Conservation (phyloP, 2,888 invertebrate species). For the Drosophila prolongata region DNA sequence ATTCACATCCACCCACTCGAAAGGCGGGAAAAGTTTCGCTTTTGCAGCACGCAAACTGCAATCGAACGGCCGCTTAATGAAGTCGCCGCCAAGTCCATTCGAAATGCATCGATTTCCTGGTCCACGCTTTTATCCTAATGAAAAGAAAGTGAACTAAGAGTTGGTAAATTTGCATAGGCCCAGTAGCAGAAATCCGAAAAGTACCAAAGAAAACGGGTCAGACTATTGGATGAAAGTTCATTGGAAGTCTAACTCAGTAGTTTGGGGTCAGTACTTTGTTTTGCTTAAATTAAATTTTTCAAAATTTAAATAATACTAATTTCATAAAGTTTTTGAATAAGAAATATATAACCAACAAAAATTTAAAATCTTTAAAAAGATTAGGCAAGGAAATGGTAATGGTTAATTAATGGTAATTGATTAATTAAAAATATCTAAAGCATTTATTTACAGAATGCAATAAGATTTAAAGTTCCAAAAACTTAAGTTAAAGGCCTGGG, state of each 20-base stretch:
- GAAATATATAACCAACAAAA: no score
- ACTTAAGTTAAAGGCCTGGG: no score
- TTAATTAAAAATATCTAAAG: no score
- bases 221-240: not conserved
- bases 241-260: not conserved
- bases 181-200: not conserved
- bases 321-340: no score
- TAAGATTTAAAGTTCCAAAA: no score
- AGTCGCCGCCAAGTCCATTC: constrained; percentile 63
- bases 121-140: constrained; percentile 55
- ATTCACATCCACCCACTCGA: constrained; percentile 29
- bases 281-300: not conserved
- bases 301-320: no score
- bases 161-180: constrained; percentile 25
- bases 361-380: no score
- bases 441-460: no score
- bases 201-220: not conserved
- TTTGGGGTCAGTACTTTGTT: not conserved
- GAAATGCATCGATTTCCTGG: constrained; percentile 72
- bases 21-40: constrained; percentile 58
- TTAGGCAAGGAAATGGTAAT: no score
- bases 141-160: constrained; percentile 45
- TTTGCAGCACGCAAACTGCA: constrained; percentile 51
- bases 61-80: constrained; percentile 66
- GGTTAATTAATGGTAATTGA: no score